phyloP scores from a whole-genome alignment of 2,888 invertebrate species.

The Papilio protenor region DNA sequence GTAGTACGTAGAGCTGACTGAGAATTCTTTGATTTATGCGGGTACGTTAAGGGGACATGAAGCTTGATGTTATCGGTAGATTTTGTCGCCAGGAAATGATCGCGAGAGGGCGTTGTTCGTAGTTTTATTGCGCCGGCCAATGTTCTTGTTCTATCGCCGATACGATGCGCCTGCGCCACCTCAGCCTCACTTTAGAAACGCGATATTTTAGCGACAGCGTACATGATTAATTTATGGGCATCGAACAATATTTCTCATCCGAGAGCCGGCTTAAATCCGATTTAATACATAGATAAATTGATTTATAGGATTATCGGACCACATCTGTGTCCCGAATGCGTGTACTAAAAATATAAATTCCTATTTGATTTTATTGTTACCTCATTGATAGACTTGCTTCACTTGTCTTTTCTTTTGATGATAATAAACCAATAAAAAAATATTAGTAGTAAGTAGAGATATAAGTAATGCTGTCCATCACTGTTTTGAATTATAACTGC shows the following conservation, averaged over 20 bases:
- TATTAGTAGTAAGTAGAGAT: neutral
- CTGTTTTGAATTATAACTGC: neutral
- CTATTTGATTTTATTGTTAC: constrained; percentile 18
- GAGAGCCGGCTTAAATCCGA: constrained; percentile 71
- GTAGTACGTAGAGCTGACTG: constrained; percentile 56
- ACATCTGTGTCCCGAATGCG: constrained; percentile 19
- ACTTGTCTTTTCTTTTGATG: neutral
- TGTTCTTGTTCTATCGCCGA: constrained; percentile 70
- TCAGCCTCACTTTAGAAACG: constrained; percentile 68
- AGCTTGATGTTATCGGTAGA: constrained; percentile 78
- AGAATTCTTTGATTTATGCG: constrained; percentile 74
- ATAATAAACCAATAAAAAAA: neutral
- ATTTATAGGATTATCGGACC: constrained; percentile 67
- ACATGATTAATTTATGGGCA: constrained; percentile 83
- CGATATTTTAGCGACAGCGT: constrained; percentile 82
- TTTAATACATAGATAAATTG: constrained; percentile 78
- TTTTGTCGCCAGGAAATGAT: constrained; percentile 82
- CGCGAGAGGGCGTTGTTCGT: constrained; percentile 57
- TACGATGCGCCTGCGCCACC: constrained; percentile 70
- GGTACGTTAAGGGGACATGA: constrained; percentile 64
- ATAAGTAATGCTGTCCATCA: neutral
- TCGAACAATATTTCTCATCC: constrained; percentile 73
- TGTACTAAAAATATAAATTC: constrained; percentile 23
- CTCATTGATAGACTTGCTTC: constrained; percentile 5
- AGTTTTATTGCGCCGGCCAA: constrained; percentile 72